Base-by-base conservation (phyloP, 1,140 invertebrate genomes). In the Papilio polyxenes region DNA sequence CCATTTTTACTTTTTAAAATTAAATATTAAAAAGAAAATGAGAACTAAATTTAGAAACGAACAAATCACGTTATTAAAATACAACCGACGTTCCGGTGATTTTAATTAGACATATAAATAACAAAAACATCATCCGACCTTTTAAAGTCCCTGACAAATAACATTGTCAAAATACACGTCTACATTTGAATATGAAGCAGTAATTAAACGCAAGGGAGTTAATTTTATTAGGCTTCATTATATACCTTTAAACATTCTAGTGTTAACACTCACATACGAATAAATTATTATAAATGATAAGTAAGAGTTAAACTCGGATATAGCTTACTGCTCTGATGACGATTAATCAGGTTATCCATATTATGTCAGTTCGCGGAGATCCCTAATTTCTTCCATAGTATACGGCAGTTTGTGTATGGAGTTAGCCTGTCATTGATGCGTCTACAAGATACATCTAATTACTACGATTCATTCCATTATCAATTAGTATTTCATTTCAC, bases 81-180 rank as follows among this genome's bases (percentile, higher is more conserved):
- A 20, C 17, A 59, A 15, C 9, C 23, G 62, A 37, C 62, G 13
- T 69, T 69, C 37, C 3, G 62, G 11, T 10, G 13, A 69, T 31
- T 69, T 69, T 69, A 69, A 69, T 69, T 69, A 69, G 23, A 69
- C 62, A 69, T 69, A 10, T 31, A 10, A 65, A 31, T 65, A 65
- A 65, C 59, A 65, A 65, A 65, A 37, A 37, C 3, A 3, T 13
- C 62, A 37, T 10, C 23, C 13, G 62, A 69, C 62, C 62, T 69
- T 69, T 69, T 69, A 31, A 69, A 37, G 62, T 31, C 62, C 59
- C 23, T 69, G 37, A 69, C 31, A 37, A 69, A 69, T 69, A 13
- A 37, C 23, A 69, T 40, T 2, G 31, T 69, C 23, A 69, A n/a
- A 37, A 11, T 69, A 69, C 65, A 69, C 65, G 65, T 69, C 13